Conservation (phyloP, 2,113 vertebrate genomes). For the Larimichthys crocea region DNA sequence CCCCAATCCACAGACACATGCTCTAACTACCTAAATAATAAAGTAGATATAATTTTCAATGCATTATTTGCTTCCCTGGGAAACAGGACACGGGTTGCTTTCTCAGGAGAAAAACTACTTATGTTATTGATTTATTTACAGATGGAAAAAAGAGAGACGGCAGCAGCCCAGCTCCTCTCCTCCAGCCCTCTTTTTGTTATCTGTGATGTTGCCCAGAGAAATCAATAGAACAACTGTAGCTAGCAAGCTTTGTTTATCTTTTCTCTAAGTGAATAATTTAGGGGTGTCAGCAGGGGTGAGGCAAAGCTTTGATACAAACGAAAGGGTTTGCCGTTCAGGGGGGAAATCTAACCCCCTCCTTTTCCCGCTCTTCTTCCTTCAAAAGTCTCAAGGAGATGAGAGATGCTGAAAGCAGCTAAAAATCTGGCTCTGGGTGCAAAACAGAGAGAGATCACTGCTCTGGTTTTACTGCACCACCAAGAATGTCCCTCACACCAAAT, state of each 20-base stretch:
- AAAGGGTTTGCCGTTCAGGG: conserved; percentile 66
- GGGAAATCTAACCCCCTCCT: conserved; percentile 24
- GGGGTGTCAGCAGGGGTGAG: conserved; percentile 64
- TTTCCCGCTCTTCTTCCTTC: conserved; percentile 22
- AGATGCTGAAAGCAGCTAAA: conserved; percentile 39
- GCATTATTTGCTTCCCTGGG: conserved; percentile 59
- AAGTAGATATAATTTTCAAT: conserved; percentile 52
- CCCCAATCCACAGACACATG: conserved; percentile 34
- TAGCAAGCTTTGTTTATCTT: conserved; percentile 75
- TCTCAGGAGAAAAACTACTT: conserved; percentile 67
- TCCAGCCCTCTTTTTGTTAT: conserved; percentile 70
- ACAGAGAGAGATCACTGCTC: conserved; percentile 35
- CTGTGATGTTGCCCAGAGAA: conserved; percentile 77
- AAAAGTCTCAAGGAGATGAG: conserved; percentile 35
- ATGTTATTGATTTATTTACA: conserved; percentile 75
- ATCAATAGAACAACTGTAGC: conserved; percentile 79
- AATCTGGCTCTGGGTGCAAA: conserved; percentile 43
- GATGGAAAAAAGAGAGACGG: conserved; percentile 49
- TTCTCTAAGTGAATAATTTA: conserved; percentile 78
- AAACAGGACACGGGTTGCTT: conserved; percentile 53
- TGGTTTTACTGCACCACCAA: conserved; percentile 45
- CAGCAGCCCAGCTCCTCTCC: conserved; percentile 57
- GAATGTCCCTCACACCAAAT: conserved; percentile 46
- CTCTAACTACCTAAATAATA: conserved; percentile 50
- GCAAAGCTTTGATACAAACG: conserved; percentile 68